These are phyloP conservation scores for Cotesia typhae DNA, from an alignment of 1,140 invertebrate species.

Conservation along the genomic window DNA sequence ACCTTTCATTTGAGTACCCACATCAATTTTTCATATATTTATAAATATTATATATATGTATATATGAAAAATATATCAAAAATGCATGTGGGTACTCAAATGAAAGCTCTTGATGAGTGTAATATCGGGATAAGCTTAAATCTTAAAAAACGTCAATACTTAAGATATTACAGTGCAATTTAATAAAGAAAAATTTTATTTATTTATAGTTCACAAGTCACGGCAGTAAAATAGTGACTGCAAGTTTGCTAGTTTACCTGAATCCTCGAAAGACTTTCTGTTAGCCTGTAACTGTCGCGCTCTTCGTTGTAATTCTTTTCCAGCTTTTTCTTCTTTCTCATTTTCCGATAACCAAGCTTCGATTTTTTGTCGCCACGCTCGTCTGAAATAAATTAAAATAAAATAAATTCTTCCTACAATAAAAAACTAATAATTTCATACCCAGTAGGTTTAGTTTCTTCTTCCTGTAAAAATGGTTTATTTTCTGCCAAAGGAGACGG, in stretches of 20 bases:
- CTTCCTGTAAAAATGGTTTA: slow-evolving; percentile 63
- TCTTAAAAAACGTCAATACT: too few species aligned
- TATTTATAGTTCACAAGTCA: too few species aligned
- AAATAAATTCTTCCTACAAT: slow-evolving; percentile 1
- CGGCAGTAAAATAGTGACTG: too few species aligned
- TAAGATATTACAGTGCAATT: too few species aligned
- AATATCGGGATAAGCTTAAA: too few species aligned
- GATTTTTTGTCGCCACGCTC: slow-evolving; percentile 85
- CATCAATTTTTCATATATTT: too few species aligned
- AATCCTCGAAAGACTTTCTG: slow-evolving; percentile 82
- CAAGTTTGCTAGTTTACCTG: slow-evolving; percentile 66
- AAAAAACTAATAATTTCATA: slow-evolving; percentile 42
- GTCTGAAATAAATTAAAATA: slow-evolving; percentile 52
- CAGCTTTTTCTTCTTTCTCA: slow-evolving; percentile 81
- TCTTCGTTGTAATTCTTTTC: slow-evolving; percentile 72
- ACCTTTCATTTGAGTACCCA: too few species aligned
- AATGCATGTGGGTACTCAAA: too few species aligned
- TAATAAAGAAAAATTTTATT: too few species aligned
- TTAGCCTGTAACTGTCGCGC: slow-evolving; percentile 73
- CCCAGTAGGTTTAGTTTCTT: slow-evolving; percentile 63
- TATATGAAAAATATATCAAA: too few species aligned
- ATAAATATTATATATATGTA: too few species aligned
- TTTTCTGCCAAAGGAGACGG: slow-evolving; percentile 71
- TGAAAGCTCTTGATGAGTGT: too few species aligned
- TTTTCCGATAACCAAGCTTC: slow-evolving; percentile 90